Conservation (phyloP, 1,140 invertebrate genomes). For the Lutraria rhynchaena region DNA sequence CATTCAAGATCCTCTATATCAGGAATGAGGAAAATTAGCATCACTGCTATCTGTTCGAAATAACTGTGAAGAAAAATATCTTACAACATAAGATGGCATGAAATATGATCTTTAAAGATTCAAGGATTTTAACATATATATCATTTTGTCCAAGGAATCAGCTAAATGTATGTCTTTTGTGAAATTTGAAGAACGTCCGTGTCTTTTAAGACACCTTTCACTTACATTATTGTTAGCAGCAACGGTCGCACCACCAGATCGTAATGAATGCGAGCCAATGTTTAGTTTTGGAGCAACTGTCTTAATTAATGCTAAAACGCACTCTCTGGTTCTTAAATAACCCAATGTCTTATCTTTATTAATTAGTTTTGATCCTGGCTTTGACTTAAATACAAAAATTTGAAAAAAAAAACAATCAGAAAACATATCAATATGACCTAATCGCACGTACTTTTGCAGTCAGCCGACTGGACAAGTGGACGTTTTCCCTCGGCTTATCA, state of each 20-base stretch:
- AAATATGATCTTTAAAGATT: no score
- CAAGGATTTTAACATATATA: not conserved
- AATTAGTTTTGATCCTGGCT: slow-evolving; percentile 8
- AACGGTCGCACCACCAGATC: slow-evolving; percentile 16
- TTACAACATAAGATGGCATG: no score
- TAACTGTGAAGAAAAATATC: no score
- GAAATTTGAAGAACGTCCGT: slow-evolving; percentile 29
- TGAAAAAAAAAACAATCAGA: slow-evolving; percentile 6
- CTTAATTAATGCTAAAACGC: slow-evolving; percentile 4
- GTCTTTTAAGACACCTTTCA: slow-evolving; percentile 12
- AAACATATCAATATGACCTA: not conserved
- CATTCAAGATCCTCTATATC: no score
- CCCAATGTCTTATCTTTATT: slow-evolving; percentile 23
- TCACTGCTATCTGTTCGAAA: no score
- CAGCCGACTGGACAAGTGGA: slow-evolving; percentile 1
- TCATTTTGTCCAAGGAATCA: not conserved
- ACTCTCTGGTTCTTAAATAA: slow-evolving; percentile 32
- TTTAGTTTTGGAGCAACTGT: slow-evolving; percentile 9
- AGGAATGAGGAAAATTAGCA: no score
- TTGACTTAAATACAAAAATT: slow-evolving; percentile 1
- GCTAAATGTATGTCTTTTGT: slow-evolving; percentile 16
- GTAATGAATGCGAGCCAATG: slow-evolving; percentile 19
- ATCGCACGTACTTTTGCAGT: slow-evolving; percentile 14
- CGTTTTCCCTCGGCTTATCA: not conserved
- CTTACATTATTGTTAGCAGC: not conserved